A percentile compares a stretch with the other conserved stretches of the same genome.
phyloP scores from a whole-genome alignment of 2,888 invertebrate genomes.

The Drosophila limbata region DNA sequence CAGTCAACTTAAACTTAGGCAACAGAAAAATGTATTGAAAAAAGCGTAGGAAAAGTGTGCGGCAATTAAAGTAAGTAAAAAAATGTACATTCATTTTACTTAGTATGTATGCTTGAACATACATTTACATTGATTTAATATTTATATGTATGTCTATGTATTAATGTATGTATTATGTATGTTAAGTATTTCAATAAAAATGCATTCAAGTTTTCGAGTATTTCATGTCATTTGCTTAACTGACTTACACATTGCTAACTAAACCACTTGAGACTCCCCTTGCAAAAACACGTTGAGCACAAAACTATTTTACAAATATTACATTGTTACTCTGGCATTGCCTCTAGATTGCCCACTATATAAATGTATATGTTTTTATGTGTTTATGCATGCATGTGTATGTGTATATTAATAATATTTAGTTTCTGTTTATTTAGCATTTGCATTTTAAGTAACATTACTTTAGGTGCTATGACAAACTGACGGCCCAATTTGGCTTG shows the following conservation, averaged over 20 bases:
- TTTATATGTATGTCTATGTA: conserved; percentile 30
- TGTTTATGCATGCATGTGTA: conserved; percentile 7
- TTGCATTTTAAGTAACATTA: conserved; percentile 65
- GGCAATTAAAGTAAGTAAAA: conserved; percentile 57
- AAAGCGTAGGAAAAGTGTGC: conserved; percentile 69
- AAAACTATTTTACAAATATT: conserved; percentile 74
- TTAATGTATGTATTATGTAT: conserved; percentile 31
- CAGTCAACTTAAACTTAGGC: conserved; percentile 79
- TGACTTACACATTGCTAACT: conserved; percentile 65
- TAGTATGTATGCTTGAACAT: conserved; percentile 13
- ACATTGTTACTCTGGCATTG: conserved; percentile 64
- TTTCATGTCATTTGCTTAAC: conserved; percentile 71
- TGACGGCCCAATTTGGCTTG: conserved; percentile 67
- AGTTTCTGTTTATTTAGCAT: conserved; percentile 40
- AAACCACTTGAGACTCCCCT: conserved; percentile 48
- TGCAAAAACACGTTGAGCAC: conserved; percentile 58
- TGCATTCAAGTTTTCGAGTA: conserved; percentile 78
- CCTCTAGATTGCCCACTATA: conserved; percentile 52
- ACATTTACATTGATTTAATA: conserved; percentile 35
- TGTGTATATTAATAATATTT: conserved; percentile 41
- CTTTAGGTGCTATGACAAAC: conserved; percentile 70
- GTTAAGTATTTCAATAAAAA: conserved; percentile 67
- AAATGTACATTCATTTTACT: conserved; percentile 59
- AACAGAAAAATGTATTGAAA: conserved; percentile 60
- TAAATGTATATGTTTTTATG: conserved; percentile 9